These are phyloP conservation scores for Hirtodrosophila duncani DNA, from an alignment of 2,888 invertebrate species.

Conservation along the genomic window DNA sequence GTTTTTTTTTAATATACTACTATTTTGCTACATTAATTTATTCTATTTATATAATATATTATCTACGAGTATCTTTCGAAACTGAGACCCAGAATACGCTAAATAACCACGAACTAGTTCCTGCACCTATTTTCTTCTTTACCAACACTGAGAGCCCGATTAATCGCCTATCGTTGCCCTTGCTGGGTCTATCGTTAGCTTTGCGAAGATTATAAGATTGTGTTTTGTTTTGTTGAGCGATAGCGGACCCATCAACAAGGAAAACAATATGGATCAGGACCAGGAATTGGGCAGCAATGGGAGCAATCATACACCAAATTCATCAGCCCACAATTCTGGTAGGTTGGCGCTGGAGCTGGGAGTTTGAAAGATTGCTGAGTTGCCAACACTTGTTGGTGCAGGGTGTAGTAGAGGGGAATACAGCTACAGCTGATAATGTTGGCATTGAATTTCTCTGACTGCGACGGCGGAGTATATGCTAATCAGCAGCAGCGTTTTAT, in stretches of 20 bases:
- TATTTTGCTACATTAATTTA: too few species aligned
- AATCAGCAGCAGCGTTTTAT: slow-evolving; percentile 44
- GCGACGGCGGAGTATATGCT: too few species aligned
- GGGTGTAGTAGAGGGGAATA: not conserved
- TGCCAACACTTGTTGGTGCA: slow-evolving; percentile 12
- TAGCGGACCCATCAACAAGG: slow-evolving; percentile 49
- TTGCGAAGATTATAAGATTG: too few species aligned
- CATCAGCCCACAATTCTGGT: slow-evolving; percentile 90
- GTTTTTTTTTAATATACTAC: too few species aligned
- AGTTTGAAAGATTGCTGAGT: slow-evolving; percentile 10
- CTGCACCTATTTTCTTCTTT: too few species aligned
- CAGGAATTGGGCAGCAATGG: slow-evolving; percentile 79
- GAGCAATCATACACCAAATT: slow-evolving; percentile 87
- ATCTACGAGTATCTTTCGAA: too few species aligned
- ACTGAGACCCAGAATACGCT: too few species aligned
- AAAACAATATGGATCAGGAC: slow-evolving; percentile 79
- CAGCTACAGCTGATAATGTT: slow-evolving; percentile 47
- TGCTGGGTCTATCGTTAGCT: too few species aligned
- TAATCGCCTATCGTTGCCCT: too few species aligned
- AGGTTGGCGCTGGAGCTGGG: slow-evolving; percentile 10
- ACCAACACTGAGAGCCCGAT: too few species aligned
- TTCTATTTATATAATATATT: too few species aligned
- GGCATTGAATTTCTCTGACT: slow-evolving; percentile 31
- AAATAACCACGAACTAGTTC: too few species aligned
- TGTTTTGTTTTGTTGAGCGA: slow-evolving; percentile 59